These are phyloP conservation scores for Arrhamphus sclerolepis DNA, from an alignment of 2,797 vertebrate species.

Conservation along the genomic window DNA sequence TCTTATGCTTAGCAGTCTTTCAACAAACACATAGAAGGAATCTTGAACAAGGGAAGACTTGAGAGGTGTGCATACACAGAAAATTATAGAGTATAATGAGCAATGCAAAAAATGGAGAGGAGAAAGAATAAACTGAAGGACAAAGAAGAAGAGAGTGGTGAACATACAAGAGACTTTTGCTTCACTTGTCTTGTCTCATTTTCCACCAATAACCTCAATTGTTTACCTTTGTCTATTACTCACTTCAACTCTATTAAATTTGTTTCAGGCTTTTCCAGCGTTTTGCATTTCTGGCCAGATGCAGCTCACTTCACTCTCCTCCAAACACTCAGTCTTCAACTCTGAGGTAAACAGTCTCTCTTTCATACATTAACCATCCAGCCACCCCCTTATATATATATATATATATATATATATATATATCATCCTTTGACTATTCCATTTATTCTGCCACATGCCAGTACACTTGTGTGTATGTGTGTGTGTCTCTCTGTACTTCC, in stretches of 20 bases:
- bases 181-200: slow-evolving; percentile 44
- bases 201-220: slow-evolving; percentile 42
- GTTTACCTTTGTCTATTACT: slow-evolving; percentile 55
- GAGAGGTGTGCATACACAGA: neutral
- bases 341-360: slow-evolving; percentile 47
- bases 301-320: slow-evolving; percentile 13
- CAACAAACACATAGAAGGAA: slow-evolving; percentile 12
- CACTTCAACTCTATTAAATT: slow-evolving; percentile 57
- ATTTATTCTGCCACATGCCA: slow-evolving; percentile 42
- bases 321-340: slow-evolving; percentile 15
- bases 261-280: slow-evolving; percentile 36
- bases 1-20: slow-evolving; percentile 18
- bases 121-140: slow-evolving; percentile 44
- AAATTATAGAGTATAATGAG: slow-evolving; percentile 27
- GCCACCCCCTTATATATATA: slow-evolving; percentile 35
- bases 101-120: slow-evolving; percentile 34
- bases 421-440: slow-evolving; percentile 37
- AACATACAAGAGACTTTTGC: slow-evolving; percentile 21
- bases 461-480: slow-evolving; percentile 32
- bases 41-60: slow-evolving; percentile 27
- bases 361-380: slow-evolving; percentile 55
- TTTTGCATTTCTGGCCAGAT: slow-evolving; percentile 48
- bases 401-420: no score
- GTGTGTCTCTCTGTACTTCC: slow-evolving; percentile 70
- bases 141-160: slow-evolving; percentile 31